phyloP scores from a whole-genome alignment of 2,888 invertebrate genomes.

The Cheilosia vulpina region DNA sequence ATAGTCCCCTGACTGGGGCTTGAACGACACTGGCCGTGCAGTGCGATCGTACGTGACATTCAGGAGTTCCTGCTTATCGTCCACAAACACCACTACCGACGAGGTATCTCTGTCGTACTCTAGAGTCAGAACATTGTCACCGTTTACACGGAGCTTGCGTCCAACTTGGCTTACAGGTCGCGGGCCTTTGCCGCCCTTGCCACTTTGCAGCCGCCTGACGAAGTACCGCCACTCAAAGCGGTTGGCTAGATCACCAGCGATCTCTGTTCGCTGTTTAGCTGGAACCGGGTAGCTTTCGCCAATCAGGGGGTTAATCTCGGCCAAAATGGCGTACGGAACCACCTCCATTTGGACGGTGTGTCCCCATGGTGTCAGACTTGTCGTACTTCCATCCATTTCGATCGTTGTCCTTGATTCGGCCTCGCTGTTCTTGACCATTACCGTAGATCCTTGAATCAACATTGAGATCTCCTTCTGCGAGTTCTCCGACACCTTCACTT shows the following conservation, averaged over 20 bases:
- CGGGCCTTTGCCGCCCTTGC: constrained; percentile 82
- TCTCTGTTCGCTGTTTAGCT: constrained; percentile 94
- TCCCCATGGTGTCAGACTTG: constrained; percentile 93
- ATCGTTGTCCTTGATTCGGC: constrained; percentile 92
- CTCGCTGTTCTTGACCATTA: constrained; percentile 92
- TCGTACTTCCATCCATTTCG: constrained; percentile 92
- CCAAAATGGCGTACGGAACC: constrained; percentile 94
- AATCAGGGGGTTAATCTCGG: constrained; percentile 94
- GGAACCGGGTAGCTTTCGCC: constrained; percentile 96
- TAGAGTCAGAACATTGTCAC: constrained; percentile 94
- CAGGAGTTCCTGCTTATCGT: constrained; percentile 92
- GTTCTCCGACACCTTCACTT: constrained; percentile 92
- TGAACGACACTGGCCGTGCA: constrained; percentile 93
- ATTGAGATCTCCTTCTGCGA: constrained; percentile 92
- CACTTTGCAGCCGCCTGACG: constrained; percentile 89
- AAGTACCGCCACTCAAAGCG: constrained; percentile 98
- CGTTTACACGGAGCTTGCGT: constrained; percentile 93
- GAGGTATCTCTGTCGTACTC: constrained; percentile 95
- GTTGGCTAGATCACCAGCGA: constrained; percentile 95
- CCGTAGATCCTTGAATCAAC: constrained; percentile 94
- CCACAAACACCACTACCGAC: constrained; percentile 93
- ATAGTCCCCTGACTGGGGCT: constrained; percentile 93
- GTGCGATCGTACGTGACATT: constrained; percentile 95
- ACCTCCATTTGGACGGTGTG: constrained; percentile 95
- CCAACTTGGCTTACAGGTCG: constrained; percentile 92